Conservation (phyloP, 2,888 invertebrate species). For the Zhengitettix transpicula region DNA sequence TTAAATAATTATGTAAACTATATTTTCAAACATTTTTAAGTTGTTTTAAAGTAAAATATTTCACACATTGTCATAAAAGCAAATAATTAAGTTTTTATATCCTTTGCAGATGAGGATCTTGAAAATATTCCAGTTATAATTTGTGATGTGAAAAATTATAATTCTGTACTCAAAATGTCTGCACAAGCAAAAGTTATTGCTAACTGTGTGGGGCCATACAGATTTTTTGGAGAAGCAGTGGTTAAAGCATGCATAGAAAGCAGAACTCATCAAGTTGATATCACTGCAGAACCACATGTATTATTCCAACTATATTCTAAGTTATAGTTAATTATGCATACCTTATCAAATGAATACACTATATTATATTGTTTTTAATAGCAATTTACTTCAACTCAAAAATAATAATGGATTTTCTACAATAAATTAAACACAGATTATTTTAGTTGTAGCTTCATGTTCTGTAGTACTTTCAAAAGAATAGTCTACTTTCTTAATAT, state of each 20-base stretch:
- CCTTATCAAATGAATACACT: no score
- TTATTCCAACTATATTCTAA: constrained; percentile 24
- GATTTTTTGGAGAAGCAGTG: constrained; percentile 76
- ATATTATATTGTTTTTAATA: constrained; percentile 1
- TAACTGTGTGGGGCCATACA: constrained; percentile 86
- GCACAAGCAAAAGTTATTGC: constrained; percentile 58
- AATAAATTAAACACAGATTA: no score
- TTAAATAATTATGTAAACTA: no score
- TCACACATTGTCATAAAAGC: no score
- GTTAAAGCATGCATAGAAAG: constrained; percentile 73
- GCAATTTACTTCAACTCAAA: no score
- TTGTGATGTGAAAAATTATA: constrained; percentile 59
- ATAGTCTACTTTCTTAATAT: no score
- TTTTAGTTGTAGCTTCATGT: no score
- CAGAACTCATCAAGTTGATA: constrained; percentile 76
- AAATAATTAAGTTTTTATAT: no score
- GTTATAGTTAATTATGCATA: not conserved
- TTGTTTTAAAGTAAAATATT: no score
- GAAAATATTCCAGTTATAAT: constrained; percentile 48
- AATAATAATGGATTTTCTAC: no score
- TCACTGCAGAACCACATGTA: constrained; percentile 80
- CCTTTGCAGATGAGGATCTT: constrained; percentile 42
- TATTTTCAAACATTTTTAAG: no score
- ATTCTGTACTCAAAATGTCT: constrained; percentile 68
- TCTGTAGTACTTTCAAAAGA: no score